Percentiles rank a stretch among this genome's conserved stretches.
Conservation (phyloP, 2,797 vertebrate genomes). For the Sebastolobus alascanus region DNA sequence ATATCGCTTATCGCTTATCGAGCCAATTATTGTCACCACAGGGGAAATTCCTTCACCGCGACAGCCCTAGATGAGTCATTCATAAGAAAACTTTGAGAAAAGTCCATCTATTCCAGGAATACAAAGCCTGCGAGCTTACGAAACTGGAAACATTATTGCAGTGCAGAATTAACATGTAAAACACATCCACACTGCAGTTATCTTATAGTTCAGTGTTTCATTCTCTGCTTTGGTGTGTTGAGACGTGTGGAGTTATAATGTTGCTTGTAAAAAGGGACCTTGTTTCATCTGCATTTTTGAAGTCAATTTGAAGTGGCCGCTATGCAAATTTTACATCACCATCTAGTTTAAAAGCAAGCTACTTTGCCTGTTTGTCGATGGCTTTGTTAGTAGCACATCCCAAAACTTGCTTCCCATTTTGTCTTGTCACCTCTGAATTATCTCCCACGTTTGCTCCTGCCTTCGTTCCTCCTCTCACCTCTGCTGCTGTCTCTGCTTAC, state of each 20-base stretch:
- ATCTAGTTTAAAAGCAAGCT: background rate
- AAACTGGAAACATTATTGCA: too few species aligned
- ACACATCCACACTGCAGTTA: background rate
- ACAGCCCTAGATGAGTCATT: too few species aligned
- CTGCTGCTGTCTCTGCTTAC: background rate
- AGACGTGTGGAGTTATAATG: background rate
- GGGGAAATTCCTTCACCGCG: too few species aligned
- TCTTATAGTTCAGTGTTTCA: background rate
- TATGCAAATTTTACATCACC: background rate
- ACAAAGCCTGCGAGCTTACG: background rate
- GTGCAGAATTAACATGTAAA: background rate
- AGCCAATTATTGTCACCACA: too few species aligned
- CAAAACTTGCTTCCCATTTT: background rate
- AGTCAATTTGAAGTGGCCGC: background rate
- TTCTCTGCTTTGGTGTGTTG: background rate
- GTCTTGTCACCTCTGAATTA: background rate
- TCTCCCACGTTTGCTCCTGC: background rate
- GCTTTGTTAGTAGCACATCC: background rate
- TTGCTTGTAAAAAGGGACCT: too few species aligned
- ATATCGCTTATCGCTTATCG: too few species aligned
- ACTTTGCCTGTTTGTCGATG: background rate
- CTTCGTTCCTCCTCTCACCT: conserved; percentile 16
- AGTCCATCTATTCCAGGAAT: background rate
- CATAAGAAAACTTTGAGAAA: too few species aligned
- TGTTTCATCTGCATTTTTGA: background rate